Percentiles rank a stretch among this genome's conserved stretches.
phyloP scores from a whole-genome alignment of 2,797 vertebrate genomes.

The Eulemur rubriventer region DNA sequence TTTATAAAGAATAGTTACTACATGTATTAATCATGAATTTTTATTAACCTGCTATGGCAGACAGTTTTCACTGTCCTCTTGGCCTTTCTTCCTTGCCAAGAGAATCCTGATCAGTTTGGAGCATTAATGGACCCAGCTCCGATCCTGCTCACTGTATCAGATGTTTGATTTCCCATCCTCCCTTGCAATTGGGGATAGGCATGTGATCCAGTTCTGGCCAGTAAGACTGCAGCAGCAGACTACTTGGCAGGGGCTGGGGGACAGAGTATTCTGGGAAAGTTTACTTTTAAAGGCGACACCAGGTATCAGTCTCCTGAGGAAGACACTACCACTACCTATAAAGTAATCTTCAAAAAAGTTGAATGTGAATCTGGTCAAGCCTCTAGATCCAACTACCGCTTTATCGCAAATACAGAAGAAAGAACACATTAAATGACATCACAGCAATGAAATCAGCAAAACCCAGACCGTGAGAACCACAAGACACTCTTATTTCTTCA shows the following conservation, averaged over 20 bases:
- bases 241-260: not conserved
- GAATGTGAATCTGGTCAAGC: not conserved
- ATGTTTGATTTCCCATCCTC: not conserved
- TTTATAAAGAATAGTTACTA: not conserved
- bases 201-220: not conserved
- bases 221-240: not conserved
- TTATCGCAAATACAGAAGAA: not conserved
- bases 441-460: not conserved
- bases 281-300: not conserved
- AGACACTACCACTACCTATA: not conserved
- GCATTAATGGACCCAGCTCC: not conserved
- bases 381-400: not conserved
- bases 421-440: not conserved
- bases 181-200: not conserved
- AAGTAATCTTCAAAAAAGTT: not conserved
- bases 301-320: not conserved
- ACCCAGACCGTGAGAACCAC: not conserved
- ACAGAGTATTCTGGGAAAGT: not conserved
- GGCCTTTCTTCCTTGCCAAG: not conserved
- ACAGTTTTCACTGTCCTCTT: not conserved
- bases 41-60: not conserved
- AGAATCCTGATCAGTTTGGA: not conserved
- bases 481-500: not conserved
- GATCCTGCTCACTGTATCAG: not conserved
- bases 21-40: not conserved